Conservation (phyloP, 2,797 vertebrate species). For the Sus cebifrons region DNA sequence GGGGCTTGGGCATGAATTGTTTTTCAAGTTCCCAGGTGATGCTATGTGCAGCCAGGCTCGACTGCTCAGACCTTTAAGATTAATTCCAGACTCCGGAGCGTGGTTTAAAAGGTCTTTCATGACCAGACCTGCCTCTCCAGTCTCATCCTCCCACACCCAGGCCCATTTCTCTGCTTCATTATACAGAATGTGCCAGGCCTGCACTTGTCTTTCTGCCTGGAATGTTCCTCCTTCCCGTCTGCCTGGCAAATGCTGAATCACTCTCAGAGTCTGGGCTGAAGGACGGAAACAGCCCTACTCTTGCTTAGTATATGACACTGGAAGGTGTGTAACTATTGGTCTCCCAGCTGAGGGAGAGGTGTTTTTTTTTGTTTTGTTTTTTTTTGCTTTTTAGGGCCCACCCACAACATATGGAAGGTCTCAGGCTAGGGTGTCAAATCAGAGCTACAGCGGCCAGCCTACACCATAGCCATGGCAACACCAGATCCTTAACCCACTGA, state of each 20-base stretch:
- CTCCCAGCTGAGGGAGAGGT: neutral
- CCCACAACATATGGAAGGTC: too few relatives aligned
- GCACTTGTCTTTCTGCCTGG: neutral
- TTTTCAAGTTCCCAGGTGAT: neutral
- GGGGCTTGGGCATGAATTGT: neutral
- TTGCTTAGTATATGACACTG: neutral
- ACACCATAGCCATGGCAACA: too few relatives aligned
- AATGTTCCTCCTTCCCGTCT: neutral
- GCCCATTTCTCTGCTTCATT: neutral
- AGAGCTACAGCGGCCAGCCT: too few relatives aligned
- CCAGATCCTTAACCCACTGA: too few relatives aligned
- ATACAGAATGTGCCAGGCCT: neutral
- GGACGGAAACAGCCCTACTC: neutral
- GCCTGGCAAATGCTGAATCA: conserved; percentile 21
- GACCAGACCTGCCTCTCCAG: neutral
- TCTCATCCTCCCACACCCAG: neutral
- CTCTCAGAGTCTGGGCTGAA: neutral
- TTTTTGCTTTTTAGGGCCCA: too few relatives aligned
- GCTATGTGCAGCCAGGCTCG: neutral
- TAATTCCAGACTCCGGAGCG: neutral
- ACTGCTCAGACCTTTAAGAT: neutral
- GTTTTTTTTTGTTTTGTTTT: too few relatives aligned
- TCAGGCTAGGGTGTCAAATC: too few relatives aligned
- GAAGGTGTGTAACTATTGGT: neutral
- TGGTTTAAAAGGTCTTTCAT: neutral